A percentile compares a stretch with the other conserved stretches of the same genome.
phyloP scores from a whole-genome alignment of 2,888 invertebrate species.

The Noctua janthe region DNA sequence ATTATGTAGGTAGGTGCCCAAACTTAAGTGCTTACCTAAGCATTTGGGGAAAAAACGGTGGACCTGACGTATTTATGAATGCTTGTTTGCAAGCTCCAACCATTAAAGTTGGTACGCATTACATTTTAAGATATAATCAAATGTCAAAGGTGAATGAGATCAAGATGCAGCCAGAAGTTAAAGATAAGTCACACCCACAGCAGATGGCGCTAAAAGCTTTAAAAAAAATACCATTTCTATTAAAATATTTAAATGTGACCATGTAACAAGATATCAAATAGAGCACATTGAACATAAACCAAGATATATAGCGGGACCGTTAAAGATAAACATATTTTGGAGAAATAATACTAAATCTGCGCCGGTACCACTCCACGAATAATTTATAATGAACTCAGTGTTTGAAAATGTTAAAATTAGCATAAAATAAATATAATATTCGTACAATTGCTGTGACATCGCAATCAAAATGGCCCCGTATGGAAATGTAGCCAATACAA shows the following conservation, averaged over 20 bases:
- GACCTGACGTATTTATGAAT: neutral
- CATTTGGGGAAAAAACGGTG: neutral
- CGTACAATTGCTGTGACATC: slow-evolving; percentile 83
- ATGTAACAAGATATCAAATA: slow-evolving; percentile 61
- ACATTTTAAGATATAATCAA: slow-evolving; percentile 27
- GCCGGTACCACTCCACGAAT: slow-evolving; percentile 41
- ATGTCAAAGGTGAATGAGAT: slow-evolving; percentile 48
- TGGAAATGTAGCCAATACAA: slow-evolving; percentile 76
- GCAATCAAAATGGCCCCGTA: slow-evolving; percentile 76
- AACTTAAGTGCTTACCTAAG: neutral
- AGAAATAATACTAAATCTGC: slow-evolving; percentile 68
- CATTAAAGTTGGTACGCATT: neutral
- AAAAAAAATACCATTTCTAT: slow-evolving; percentile 31
- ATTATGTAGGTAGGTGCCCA: slow-evolving; percentile 17
- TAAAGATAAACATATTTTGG: slow-evolving; percentile 72
- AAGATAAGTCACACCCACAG: slow-evolving; percentile 29
- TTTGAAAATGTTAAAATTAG: slow-evolving; percentile 81
- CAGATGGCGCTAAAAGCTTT: slow-evolving; percentile 43
- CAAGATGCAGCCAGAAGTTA: slow-evolving; percentile 38
- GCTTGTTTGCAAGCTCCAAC: neutral
- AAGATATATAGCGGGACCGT: slow-evolving; percentile 72
- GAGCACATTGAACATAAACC: slow-evolving; percentile 64
- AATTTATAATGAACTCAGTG: slow-evolving; percentile 71
- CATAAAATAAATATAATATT: slow-evolving; percentile 86
- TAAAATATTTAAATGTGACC: slow-evolving; percentile 60